Base-by-base conservation (phyloP, 2,113 vertebrate genomes). In the Pterocles gutturalis region DNA sequence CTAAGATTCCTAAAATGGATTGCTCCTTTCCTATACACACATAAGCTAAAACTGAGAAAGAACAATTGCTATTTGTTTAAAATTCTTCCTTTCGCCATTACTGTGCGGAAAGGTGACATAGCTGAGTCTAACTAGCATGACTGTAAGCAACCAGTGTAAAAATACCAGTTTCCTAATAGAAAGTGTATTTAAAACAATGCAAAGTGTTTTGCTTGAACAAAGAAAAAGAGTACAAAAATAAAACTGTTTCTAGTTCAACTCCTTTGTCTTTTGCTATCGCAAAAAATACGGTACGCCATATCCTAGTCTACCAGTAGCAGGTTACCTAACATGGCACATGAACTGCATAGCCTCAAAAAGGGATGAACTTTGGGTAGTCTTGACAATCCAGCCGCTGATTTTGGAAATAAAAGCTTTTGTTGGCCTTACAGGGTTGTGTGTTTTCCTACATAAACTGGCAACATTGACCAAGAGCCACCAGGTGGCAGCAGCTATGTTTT, bases 391-490 rank as follows among this genome's bases (percentile, higher is more conserved):
- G 55, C 2, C 46, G 41, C 9, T 3, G 25, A 12, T 24, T 86
- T 29, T 26, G 9, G 25, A 53, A 88, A 54, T 3, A 54, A 86
- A 85, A 90, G 18, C 26, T 41, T 51, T 14, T 12, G 17, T 0
- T 12, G 10, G n/a, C 43, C 33, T 66, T 1, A 21, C 0, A 4
- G 28, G 24, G 65, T 34, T 76, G n/a, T 25, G 11, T 34, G 2
- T 15, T 57, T 82, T n/a, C 29, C 10, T 15, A 13, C 15, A 19
- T 0, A 1, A 55, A 19, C 67, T 8, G 21, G 33, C 54, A 64
- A 57, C 24, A 21, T 9, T 26, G 36, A 9, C 21, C 60, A 41
- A 6, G 4, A 76, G 62, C 75, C 95, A 91, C 70, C 31, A 70
- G 95, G 28, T 36, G 94, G 95, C 91, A 96, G 90, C 4, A 95